phyloP scores from a whole-genome alignment of 1,140 invertebrate species.

The Leucophenga varia region DNA sequence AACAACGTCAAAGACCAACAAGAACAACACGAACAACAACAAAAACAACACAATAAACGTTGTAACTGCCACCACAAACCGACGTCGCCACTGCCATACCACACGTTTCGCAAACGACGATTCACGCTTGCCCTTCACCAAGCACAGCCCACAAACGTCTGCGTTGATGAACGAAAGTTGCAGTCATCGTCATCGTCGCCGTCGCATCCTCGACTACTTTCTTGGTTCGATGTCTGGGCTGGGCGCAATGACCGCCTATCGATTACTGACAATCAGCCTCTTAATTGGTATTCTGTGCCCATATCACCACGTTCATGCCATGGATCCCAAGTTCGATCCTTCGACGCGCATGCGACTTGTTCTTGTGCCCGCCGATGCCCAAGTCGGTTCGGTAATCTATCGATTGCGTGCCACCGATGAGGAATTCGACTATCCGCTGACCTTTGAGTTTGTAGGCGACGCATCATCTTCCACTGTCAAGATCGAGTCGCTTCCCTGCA shows the following conservation, averaged over 20 bases:
- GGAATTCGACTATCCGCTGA: slow-evolving; percentile 81
- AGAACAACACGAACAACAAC: slow-evolving; percentile 13
- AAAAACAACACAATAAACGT: slow-evolving; percentile 16
- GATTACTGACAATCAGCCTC: slow-evolving; percentile 51
- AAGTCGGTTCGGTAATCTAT: slow-evolving; percentile 80
- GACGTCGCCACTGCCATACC: no score
- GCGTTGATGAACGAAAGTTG: no score
- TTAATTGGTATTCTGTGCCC: slow-evolving; percentile 50
- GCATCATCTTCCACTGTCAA: slow-evolving; percentile 69
- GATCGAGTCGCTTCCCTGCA: slow-evolving; percentile 78
- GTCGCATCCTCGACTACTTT: no score
- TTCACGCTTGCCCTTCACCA: no score
- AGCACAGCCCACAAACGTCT: no score
- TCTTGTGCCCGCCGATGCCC: slow-evolving; percentile 77
- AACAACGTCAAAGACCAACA: slow-evolving; percentile 34
- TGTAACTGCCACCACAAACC: no score
- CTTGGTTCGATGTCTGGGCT: no score
- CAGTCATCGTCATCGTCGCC: no score
- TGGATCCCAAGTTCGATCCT: slow-evolving; percentile 77
- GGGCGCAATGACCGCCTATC: slow-evolving; percentile 47
- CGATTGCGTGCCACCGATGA: slow-evolving; percentile 82
- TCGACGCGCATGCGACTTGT: slow-evolving; percentile 78
- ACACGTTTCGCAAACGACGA: no score
- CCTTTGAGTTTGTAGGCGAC: slow-evolving; percentile 75
- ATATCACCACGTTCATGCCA: slow-evolving; percentile 51